phyloP scores from a whole-genome alignment of 2,797 vertebrate species.

The Vireo griseus region DNA sequence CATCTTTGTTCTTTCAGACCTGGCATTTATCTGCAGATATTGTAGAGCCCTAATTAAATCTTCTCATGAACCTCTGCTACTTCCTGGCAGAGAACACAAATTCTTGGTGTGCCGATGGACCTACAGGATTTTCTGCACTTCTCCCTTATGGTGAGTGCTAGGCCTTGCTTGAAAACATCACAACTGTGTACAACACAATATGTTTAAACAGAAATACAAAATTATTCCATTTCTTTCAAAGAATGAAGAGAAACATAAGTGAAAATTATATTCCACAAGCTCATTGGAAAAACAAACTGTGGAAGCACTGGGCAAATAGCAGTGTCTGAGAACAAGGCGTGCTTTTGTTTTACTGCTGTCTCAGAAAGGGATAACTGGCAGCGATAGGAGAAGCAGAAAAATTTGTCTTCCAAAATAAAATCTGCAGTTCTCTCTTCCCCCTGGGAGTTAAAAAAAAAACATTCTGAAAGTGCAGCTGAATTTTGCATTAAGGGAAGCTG shows the following conservation, averaged over 20 bases:
- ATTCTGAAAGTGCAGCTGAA: not conserved
- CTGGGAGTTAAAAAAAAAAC: not conserved
- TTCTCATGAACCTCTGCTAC: slow-evolving; percentile 12
- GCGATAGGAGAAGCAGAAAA: not conserved
- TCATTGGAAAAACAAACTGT: slow-evolving; percentile 20
- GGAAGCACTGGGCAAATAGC: slow-evolving; percentile 2
- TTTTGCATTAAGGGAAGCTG: not conserved
- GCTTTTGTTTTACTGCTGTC: slow-evolving; percentile 36
- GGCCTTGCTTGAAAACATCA: slow-evolving; percentile 41
- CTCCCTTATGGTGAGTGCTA: slow-evolving; percentile 39
- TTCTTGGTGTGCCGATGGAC: slow-evolving; percentile 27
- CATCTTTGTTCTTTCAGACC: slow-evolving; percentile 12
- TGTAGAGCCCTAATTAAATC: slow-evolving; percentile 40
- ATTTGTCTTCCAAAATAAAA: slow-evolving; percentile 1
- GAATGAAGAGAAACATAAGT: slow-evolving; percentile 2
- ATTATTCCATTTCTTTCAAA: not conserved
- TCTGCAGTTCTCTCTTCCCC: not conserved
- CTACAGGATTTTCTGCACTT: slow-evolving; percentile 1
- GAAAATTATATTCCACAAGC: slow-evolving; percentile 19
- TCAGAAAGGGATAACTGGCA: slow-evolving; percentile 13
- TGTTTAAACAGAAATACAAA: slow-evolving; percentile 1
- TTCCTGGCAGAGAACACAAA: slow-evolving; percentile 23
- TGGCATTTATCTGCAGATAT: slow-evolving; percentile 26
- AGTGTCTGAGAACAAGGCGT: slow-evolving; percentile 19
- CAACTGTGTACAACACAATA: slow-evolving; percentile 20